phyloP scores from a whole-genome alignment of 1,140 invertebrate genomes.

The Colletes gigas region DNA sequence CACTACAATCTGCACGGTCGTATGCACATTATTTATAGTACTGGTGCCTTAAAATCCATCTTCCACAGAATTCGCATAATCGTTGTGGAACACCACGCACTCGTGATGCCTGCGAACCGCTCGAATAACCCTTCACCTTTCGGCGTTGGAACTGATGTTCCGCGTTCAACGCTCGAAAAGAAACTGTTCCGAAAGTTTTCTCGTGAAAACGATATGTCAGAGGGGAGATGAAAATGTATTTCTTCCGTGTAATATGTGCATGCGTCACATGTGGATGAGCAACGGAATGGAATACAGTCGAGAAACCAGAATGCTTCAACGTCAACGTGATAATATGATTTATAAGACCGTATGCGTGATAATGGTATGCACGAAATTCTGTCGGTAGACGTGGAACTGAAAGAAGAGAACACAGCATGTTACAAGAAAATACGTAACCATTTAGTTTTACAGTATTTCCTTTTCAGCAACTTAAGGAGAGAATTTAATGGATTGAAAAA shows the following conservation, averaged over 20 bases:
- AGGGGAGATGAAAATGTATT: constrained; percentile 5
- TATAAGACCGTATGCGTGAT: constrained; percentile 1
- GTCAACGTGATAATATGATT: constrained; percentile 21
- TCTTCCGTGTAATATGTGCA: background rate
- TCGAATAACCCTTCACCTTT: background rate
- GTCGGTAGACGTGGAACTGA: background rate
- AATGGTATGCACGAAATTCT: background rate
- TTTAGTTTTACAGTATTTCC: too few relatives aligned
- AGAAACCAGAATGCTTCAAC: background rate
- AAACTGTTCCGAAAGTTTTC: constrained; percentile 13
- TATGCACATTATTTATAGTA: constrained; percentile 28
- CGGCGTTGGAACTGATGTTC: too few relatives aligned
- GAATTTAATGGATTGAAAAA: too few relatives aligned
- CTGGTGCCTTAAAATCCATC: constrained; percentile 46
- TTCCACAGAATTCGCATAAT: constrained; percentile 57
- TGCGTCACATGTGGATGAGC: background rate
- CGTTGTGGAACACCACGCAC: constrained; percentile 41
- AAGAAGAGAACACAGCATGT: too few relatives aligned
- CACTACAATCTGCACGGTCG: constrained; percentile 18
- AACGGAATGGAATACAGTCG: constrained; percentile 10
- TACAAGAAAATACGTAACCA: too few relatives aligned
- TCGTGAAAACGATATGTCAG: background rate
- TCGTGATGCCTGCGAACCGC: background rate
- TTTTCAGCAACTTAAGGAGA: too few relatives aligned
- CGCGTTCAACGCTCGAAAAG: background rate